Conservation (phyloP, 2,797 vertebrate species). For the Staurois parvus region DNA sequence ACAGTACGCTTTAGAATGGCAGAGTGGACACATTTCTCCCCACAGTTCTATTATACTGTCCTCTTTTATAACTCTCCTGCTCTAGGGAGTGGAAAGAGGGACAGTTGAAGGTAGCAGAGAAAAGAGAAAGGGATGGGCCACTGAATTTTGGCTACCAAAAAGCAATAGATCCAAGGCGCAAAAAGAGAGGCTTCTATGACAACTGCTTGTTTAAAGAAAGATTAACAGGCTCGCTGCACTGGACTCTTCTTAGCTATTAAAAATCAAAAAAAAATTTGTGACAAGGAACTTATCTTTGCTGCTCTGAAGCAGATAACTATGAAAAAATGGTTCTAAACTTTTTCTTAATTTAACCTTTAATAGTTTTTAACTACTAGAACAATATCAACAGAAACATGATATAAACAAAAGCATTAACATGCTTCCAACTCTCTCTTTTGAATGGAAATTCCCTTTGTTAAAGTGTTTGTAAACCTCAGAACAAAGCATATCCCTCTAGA, state of each 20-base stretch:
- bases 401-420: too few relatives aligned
- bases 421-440: too few relatives aligned
- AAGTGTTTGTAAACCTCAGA: too few relatives aligned
- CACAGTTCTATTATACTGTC: constrained; percentile 45
- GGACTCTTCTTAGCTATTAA: not conserved
- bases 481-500: too few relatives aligned
- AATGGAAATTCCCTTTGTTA: too few relatives aligned
- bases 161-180: not conserved
- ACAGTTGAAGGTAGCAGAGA: not conserved
- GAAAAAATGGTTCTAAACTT: too few relatives aligned
- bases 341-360: too few relatives aligned
- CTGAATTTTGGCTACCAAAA: constrained; percentile 8
- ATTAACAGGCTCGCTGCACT: not conserved
- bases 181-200: not conserved
- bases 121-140: not conserved
- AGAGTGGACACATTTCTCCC: constrained; percentile 24
- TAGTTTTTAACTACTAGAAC: too few relatives aligned
- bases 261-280: not conserved
- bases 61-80: constrained; percentile 35
- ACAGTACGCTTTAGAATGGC: constrained; percentile 44
- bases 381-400: too few relatives aligned
- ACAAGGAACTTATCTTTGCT: not conserved
- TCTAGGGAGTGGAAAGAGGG: constrained; percentile 10
- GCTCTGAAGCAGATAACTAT: too few relatives aligned
- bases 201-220: not conserved